Evolutionary conservation across 2,113 vertebrate genomes (phyloP), one percentile per base, ranked within the genome.

Genomic region (Steatornis caripensis): DNA sequence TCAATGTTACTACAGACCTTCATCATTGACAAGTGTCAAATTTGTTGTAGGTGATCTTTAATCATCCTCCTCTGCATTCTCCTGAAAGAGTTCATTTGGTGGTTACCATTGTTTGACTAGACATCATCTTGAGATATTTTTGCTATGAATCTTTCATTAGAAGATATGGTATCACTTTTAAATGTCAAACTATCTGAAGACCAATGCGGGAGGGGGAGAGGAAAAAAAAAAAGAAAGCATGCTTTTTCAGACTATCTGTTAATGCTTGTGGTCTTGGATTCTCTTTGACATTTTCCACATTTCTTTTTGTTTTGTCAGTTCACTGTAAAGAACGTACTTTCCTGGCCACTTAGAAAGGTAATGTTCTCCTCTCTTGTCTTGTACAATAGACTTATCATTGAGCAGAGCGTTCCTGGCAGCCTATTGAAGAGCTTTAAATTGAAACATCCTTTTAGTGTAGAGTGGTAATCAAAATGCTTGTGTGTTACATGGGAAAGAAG

Each of bases 351-450:
- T 36, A 86, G 86, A 82, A 90, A 88, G 72, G 68, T 77, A 93
- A 9, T 75, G 82, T 86, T 95, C 78, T 93, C 49, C 55, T 84
- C 6, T 4, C 93, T 74, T 89, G 93, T 89, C 84, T 71, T 72
- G 68, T 74, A 75, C 69, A 96, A 90, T 94, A 92, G 83, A 66
- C 89, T 86, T 75, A 75, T 72, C 93, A 89, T 69, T 87, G 68
- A 95, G 87, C 45, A 90, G 49, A 71, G 26, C 60, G 10, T 88
- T 94, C 43, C 74, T 96, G 93, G 85, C 81, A 97, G 72, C 53
- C 71, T 74, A 48, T 39, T 91, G 93, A 94, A 92, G 77, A 89
- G 77, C 87, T 83, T 84, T 87, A 97, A 95, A 96, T 87, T 90
- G 95, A 92, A 97, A 90, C 65, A 79, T 89, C 84, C 68, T 90